Conservation (phyloP, 2,113 vertebrate genomes). For the Protobothrops mucrosquamatus region DNA sequence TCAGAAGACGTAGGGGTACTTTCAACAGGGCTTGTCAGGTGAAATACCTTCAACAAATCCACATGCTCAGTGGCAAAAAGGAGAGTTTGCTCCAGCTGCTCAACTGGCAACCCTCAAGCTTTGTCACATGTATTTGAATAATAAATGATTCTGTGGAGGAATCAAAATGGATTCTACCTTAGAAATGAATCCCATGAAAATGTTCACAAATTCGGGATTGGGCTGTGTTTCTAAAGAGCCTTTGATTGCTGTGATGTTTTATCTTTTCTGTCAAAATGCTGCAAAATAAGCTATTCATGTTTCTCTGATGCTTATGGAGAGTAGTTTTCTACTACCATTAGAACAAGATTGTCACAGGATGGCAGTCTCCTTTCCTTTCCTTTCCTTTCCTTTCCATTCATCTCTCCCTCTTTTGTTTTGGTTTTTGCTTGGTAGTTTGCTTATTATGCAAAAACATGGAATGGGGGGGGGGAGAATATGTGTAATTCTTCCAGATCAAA, state of each 20-base stretch:
- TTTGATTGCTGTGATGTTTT: slow-evolving; percentile 64
- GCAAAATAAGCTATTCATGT: slow-evolving; percentile 30
- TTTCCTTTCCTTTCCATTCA: background rate
- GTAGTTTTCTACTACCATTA: slow-evolving; percentile 62
- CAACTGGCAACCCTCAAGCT: slow-evolving; percentile 69
- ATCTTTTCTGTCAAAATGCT: slow-evolving; percentile 52
- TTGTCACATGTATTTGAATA: slow-evolving; percentile 75
- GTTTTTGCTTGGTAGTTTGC: background rate
- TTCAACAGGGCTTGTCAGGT: slow-evolving; percentile 65
- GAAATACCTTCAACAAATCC: slow-evolving; percentile 59
- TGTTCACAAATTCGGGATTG: slow-evolving; percentile 59
- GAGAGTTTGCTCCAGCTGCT: slow-evolving; percentile 70
- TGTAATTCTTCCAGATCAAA: slow-evolving; percentile 41
- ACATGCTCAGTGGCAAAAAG: slow-evolving; percentile 67
- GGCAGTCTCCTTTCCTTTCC: slow-evolving; percentile 53
- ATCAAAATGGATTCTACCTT: slow-evolving; percentile 72
- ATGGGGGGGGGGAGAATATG: slow-evolving; percentile 1
- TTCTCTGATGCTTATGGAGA: slow-evolving; percentile 61
- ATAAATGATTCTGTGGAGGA: slow-evolving; percentile 71
- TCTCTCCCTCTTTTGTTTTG: background rate
- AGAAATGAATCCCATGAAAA: slow-evolving; percentile 66
- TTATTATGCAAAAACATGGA: background rate
- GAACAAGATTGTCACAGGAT: slow-evolving; percentile 66
- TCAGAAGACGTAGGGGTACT: slow-evolving; percentile 63
- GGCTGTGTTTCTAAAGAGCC: slow-evolving; percentile 52